These are phyloP conservation scores for Eupithecia vulgata DNA, from an alignment of 2,888 invertebrate species.

Conservation along the genomic window DNA sequence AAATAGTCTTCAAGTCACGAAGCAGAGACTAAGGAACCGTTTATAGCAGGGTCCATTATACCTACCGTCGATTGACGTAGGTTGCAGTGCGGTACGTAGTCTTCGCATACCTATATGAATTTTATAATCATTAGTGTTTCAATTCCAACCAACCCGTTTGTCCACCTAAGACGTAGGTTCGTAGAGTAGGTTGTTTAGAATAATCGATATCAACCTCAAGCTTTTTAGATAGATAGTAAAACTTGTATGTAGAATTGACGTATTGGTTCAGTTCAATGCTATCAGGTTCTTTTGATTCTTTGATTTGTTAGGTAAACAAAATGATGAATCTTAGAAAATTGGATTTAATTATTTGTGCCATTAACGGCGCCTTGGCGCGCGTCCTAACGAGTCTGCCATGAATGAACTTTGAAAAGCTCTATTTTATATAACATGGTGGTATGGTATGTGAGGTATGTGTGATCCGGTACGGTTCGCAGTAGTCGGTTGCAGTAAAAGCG, in stretches of 20 bases:
- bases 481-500: slow-evolving; percentile 67
- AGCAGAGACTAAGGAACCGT: background rate
- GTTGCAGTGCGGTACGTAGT: slow-evolving; percentile 15
- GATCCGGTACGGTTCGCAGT: slow-evolving; percentile 44
- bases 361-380: slow-evolving; percentile 25
- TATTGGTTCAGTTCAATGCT: slow-evolving; percentile 31
- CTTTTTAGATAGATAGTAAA: slow-evolving; percentile 33
- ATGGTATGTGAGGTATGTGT: slow-evolving; percentile 30
- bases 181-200: slow-evolving; percentile 14
- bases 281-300: slow-evolving; percentile 30
- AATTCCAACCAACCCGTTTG: slow-evolving; percentile 32
- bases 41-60: background rate
- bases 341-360: slow-evolving; percentile 25
- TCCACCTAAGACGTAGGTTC: slow-evolving; percentile 28
- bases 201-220: slow-evolving; percentile 25
- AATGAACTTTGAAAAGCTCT: slow-evolving; percentile 45
- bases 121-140: slow-evolving; percentile 25
- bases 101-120: slow-evolving; percentile 16
- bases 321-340: slow-evolving; percentile 29
- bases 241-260: slow-evolving; percentile 31
- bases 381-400: slow-evolving; percentile 18
- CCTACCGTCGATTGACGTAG: slow-evolving; percentile 17
- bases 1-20: background rate
- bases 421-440: slow-evolving; percentile 14
- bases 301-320: slow-evolving; percentile 31